Percentiles rank a stretch among this genome's conserved stretches.
phyloP scores from a whole-genome alignment of 2,113 vertebrate species.

The human (Homo sapiens) region DNA sequence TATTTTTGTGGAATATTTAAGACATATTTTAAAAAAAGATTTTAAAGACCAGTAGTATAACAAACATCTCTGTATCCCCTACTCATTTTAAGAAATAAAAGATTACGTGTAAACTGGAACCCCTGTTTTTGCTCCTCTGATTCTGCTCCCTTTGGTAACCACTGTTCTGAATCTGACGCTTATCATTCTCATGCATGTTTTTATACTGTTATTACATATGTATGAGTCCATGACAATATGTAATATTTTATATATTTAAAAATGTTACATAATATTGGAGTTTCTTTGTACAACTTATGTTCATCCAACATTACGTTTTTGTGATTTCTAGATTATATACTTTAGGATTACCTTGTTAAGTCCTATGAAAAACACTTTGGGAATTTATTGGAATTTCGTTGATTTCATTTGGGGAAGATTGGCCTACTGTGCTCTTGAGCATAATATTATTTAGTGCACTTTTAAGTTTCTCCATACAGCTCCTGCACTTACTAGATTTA shows the following conservation, averaged over 20 bases:
- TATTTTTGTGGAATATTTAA: not conserved
- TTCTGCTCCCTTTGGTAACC: not conserved
- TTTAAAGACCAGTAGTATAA: not conserved
- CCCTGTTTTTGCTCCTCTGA: not conserved
- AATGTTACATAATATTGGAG: not conserved
- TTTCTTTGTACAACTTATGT: not conserved
- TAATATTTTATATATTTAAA: not conserved
- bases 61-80: not conserved
- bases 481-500: not conserved
- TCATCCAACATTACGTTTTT: not conserved
- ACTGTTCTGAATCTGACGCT: not conserved
- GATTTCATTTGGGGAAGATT: not conserved
- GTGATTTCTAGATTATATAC: not conserved
- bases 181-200: not conserved
- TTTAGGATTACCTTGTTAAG: not conserved
- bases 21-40: not conserved
- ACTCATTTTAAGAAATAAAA: not conserved
- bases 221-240: not conserved
- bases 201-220: not conserved
- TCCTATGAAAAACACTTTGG: not conserved
- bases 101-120: not conserved
- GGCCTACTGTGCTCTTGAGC: not conserved
- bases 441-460: not conserved
- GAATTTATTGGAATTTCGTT: not conserved
- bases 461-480: not conserved